Percentiles rank a stretch among this genome's conserved stretches.
Conservation (phyloP, 2,888 invertebrate species). For the Lasioglossum zephyrum region DNA sequence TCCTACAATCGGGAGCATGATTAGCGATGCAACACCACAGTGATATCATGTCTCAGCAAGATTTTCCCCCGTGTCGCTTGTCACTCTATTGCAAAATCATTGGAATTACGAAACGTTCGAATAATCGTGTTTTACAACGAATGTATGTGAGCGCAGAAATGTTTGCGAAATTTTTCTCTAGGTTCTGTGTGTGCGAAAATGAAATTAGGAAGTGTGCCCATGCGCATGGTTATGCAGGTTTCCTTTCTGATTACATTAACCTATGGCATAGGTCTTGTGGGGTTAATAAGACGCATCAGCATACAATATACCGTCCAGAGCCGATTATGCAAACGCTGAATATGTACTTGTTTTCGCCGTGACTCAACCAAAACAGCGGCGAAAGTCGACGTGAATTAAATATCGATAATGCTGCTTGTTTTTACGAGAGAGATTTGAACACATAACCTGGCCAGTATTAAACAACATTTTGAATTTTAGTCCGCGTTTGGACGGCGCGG, state of each 20-base stretch:
- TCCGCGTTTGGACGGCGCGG: not conserved
- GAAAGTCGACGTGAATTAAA: not conserved
- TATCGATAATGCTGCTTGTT: not conserved
- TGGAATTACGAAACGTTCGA: not conserved
- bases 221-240: not conserved
- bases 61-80: not conserved
- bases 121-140: not conserved
- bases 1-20: not conserved
- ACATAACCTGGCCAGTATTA: not conserved
- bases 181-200: not conserved
- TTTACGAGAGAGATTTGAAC: not conserved
- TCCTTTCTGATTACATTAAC: not conserved
- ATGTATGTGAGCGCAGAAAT: not conserved
- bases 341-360: not conserved
- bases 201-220: not conserved
- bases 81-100: not conserved
- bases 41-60: not conserved
- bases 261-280: not conserved
- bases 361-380: not conserved
- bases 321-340: not conserved
- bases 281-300: not conserved
- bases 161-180: not conserved
- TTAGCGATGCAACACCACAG: not conserved
- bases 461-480: not conserved
- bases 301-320: not conserved